Base-by-base conservation (phyloP, 1,140 invertebrate species). In the Sitobion miscanthi region DNA sequence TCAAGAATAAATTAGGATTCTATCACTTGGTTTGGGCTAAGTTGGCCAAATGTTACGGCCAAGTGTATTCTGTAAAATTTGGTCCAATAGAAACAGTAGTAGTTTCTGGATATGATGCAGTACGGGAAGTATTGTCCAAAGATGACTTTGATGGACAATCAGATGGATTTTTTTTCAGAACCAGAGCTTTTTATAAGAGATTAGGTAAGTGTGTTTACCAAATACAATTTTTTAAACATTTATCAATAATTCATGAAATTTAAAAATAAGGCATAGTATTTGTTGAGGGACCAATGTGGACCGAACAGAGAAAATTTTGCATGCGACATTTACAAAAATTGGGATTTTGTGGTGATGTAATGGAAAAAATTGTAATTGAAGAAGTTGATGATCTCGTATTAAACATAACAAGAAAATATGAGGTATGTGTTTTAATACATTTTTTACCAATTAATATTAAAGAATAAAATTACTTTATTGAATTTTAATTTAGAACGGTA, bases 61-160 rank as follows among this genome's bases (percentile, higher is more conserved):
- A 95, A 1, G 94, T 96, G 6, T 62, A 96, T 47, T 96, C 96
- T 21, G 91, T 96, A 20, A 95, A 96, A 94, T 94, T 97, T 45
- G 97, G 97, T 1, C 95, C 95, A 21, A 95, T 96, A 82, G 95
- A 96, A 49, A 94, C 97, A 0, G 96, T 97, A 4, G 94, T 97
- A 8, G 95, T 97, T 1, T 96, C 96, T n/a, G 96, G 96, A 0
- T 95, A 96, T 93, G 95, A 96, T 77, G 95, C 96, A 2, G 96
- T 97, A 0, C 96, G 96, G 94, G 96, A 97, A 94, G 96, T 96
- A 14, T 95, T 96, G 3, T 95, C 95, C 2, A 96, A 95, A 69
- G 96, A 97, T 17, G 96, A 97, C 85, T 97, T 97, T 93, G 96
- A 97, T 85, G 97, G 96, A 7, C 95, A 97, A 93, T 97, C 97